phyloP scores from a whole-genome alignment of 2,888 invertebrate species.

The Acanthopleura granulata region DNA sequence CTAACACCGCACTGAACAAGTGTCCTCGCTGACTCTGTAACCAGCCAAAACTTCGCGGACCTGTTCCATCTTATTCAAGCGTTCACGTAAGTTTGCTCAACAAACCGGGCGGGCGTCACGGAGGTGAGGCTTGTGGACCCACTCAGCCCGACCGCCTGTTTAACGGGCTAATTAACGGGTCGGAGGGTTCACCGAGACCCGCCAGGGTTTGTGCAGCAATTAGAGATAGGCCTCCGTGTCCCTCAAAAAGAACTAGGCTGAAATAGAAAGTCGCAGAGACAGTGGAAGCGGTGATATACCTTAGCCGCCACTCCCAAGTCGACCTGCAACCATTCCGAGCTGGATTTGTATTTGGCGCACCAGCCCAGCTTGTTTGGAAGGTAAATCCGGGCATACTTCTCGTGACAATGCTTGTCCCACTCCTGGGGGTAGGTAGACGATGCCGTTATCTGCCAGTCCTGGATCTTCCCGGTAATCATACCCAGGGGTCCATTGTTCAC shows the following conservation, averaged over 20 bases:
- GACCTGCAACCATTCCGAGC: conserved; percentile 73
- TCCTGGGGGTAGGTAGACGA: conserved; percentile 70
- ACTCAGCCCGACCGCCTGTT: neutral
- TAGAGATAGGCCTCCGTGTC: conserved; percentile 1
- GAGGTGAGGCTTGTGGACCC: conserved; percentile 4
- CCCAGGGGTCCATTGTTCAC: conserved; percentile 68
- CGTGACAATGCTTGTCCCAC: conserved; percentile 70
- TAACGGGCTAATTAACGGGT: conserved; percentile 1
- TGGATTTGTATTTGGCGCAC: conserved; percentile 72
- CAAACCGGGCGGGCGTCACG: neutral
- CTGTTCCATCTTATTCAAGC: conserved; percentile 9
- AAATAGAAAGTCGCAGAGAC: conserved; percentile 21
- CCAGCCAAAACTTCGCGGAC: neutral
- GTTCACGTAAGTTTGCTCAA: conserved; percentile 19
- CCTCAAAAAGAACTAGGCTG: neutral
- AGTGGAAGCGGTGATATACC: conserved; percentile 48
- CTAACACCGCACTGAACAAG: neutral
- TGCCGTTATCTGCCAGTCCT: conserved; percentile 74
- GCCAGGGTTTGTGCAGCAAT: neutral
- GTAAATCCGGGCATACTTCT: conserved; percentile 71
- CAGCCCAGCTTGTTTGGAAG: conserved; percentile 71
- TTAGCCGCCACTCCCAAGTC: conserved; percentile 72
- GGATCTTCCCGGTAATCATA: conserved; percentile 71
- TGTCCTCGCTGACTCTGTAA: neutral
- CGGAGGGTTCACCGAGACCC: neutral